Percentiles rank a stretch among this genome's conserved stretches.
phyloP scores from a whole-genome alignment of 2,797 vertebrate species.

The Setipinna tenuifilis region DNA sequence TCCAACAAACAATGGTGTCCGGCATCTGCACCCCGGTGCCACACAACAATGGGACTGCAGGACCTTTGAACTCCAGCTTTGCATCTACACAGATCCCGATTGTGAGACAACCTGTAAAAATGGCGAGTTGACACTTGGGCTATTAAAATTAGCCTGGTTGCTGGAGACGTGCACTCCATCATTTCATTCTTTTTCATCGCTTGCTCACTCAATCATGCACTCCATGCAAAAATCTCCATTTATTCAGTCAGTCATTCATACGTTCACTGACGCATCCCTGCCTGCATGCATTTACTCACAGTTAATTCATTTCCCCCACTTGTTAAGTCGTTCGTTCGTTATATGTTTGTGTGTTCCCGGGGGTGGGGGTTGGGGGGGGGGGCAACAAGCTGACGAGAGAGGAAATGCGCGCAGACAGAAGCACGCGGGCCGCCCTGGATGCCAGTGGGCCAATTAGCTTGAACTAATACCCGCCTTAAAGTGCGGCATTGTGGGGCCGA shows the following conservation, averaged over 20 bases:
- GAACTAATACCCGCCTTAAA: slow-evolving; percentile 18
- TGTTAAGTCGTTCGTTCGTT: slow-evolving; percentile 3
- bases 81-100: slow-evolving; percentile 2
- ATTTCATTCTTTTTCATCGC: background rate
- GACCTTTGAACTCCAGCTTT: slow-evolving; percentile 22
- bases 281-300: background rate
- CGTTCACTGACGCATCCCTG: background rate
- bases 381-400: background rate
- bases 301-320: background rate
- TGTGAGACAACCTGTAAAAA: background rate
- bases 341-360: background rate
- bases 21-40: background rate
- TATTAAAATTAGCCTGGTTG: background rate
- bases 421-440: background rate
- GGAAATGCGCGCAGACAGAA: slow-evolving; percentile 12
- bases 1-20: background rate
- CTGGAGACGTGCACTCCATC: background rate
- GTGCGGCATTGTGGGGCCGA: slow-evolving; percentile 8
- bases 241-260: background rate
- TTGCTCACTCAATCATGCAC: background rate
- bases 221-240: background rate
- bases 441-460: slow-evolving; percentile 23
- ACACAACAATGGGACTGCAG: background rate
- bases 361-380: background rate
- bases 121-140: background rate